Evolutionary conservation across 2,888 invertebrate species (phyloP).

Genomic region (Allolobophora icterica): DNA sequence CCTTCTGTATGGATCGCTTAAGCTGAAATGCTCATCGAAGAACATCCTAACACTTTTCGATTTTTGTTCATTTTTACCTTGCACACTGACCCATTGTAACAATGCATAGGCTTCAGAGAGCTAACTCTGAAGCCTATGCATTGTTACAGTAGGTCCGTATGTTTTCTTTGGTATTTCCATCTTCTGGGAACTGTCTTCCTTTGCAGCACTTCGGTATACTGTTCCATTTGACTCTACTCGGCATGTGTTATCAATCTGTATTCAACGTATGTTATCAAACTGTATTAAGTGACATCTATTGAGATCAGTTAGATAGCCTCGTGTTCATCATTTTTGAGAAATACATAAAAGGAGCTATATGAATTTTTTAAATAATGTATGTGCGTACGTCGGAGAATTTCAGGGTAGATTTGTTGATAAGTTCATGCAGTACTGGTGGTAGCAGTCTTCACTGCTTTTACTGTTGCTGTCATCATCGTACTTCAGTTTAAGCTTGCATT

Average conservation of each 20-base stretch:
- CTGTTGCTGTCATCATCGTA: no score
- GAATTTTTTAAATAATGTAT: background rate
- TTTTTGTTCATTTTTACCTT: no score
- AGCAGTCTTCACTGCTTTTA: background rate
- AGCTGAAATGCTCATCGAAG: no score
- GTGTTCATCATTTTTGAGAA: background rate
- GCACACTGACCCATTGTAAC: no score
- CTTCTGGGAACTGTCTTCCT: background rate
- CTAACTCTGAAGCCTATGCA: no score
- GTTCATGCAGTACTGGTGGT: background rate
- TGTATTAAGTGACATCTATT: background rate
- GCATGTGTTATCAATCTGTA: background rate
- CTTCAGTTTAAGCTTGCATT: no score
- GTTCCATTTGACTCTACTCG: background rate
- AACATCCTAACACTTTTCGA: no score
- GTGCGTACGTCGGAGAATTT: background rate
- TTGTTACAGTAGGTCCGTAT: background rate
- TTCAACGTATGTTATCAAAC: background rate
- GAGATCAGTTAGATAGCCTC: background rate
- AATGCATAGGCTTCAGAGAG: no score
- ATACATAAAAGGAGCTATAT: background rate
- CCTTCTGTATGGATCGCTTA: no score
- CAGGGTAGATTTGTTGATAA: background rate
- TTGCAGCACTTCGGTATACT: background rate
- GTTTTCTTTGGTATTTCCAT: background rate